Base-by-base conservation (phyloP, 2,797 vertebrate genomes). In the Argentina silus region DNA sequence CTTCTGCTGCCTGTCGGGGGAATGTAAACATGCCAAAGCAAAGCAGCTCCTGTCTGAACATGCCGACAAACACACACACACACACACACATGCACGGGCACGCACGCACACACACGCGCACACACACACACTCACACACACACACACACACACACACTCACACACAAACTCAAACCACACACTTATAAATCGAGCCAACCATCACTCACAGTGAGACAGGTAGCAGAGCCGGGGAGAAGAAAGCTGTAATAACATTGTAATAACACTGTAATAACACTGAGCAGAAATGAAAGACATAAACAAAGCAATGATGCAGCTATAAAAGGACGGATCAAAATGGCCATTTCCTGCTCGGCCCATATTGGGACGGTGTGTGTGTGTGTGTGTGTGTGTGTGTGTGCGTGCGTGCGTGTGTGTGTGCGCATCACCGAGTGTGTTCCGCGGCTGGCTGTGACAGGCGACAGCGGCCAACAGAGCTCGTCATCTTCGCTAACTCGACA, bases 11-110 rank as follows among this genome's bases (percentile, higher is more conserved):
- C 89, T 87, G 80, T 79, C 42, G 75, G 78, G 75, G 88, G 87
- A 92, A 92, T 91, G 89, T 89, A 90, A 91, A 91, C 89, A 6
- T 75, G 89, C 84, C 48, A 3, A 61, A 76, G 86, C 86, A 56
- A 73, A 78, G 77, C 71, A 14, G 86, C 86, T 87, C 85, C 78
- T 85, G 90, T 90, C 89, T 85, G 85, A 88, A 82, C 90, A 87
- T 27, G 90, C 83, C n/a, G 50, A 61, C 21, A 27, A 21, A 10
- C 21, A 27, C 59, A 17, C 55, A 57, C 55, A 61, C 51, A 43
- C 21, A 36, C 15, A 43, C 27, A 36, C 27, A 36, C 60, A 11
- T 4, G 21, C 59, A 51, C 45, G 19, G 44, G 17, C 15, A 50
- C 69, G 51, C 69, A 43, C 60, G 55, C 50, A 45, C 61, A 64